phyloP scores from a whole-genome alignment of 2,113 vertebrate genomes.

The Eudyptes chrysolophus region DNA sequence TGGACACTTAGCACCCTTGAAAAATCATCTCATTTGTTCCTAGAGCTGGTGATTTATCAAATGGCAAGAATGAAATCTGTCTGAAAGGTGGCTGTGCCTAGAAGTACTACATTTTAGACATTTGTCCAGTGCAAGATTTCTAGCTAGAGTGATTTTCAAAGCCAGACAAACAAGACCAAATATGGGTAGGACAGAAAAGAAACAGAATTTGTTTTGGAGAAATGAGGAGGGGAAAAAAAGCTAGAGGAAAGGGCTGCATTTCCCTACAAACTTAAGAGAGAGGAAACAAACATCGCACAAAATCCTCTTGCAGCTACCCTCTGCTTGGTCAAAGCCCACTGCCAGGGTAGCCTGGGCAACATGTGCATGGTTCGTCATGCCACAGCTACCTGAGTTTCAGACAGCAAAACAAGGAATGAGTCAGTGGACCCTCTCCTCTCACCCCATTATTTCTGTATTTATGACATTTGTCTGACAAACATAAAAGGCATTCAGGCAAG shows the following conservation, averaged over 20 bases:
- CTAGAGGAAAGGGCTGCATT: slow-evolving; percentile 3
- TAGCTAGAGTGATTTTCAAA: background rate
- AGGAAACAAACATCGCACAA: background rate
- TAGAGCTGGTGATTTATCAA: background rate
- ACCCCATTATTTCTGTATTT: background rate
- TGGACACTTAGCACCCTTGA: background rate
- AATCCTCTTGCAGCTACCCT: background rate
- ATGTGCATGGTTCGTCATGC: background rate
- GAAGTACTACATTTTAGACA: background rate
- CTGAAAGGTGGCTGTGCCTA: background rate
- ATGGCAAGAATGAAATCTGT: background rate
- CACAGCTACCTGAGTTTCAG: background rate
- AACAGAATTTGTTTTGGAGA: slow-evolving; percentile 23
- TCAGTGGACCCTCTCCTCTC: background rate
- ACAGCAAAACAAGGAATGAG: background rate
- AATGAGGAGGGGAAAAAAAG: background rate
- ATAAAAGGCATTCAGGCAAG: background rate
- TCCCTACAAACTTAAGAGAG: background rate
- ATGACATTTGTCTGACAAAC: background rate
- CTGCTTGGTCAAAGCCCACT: background rate
- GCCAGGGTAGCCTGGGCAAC: background rate
- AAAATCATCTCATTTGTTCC: slow-evolving; percentile 4
- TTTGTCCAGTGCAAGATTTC: background rate
- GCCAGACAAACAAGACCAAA: slow-evolving; percentile 40
- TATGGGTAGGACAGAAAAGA: slow-evolving; percentile 9